Base-by-base conservation (phyloP, 2,113 vertebrate genomes). In the Daboia siamensis region DNA sequence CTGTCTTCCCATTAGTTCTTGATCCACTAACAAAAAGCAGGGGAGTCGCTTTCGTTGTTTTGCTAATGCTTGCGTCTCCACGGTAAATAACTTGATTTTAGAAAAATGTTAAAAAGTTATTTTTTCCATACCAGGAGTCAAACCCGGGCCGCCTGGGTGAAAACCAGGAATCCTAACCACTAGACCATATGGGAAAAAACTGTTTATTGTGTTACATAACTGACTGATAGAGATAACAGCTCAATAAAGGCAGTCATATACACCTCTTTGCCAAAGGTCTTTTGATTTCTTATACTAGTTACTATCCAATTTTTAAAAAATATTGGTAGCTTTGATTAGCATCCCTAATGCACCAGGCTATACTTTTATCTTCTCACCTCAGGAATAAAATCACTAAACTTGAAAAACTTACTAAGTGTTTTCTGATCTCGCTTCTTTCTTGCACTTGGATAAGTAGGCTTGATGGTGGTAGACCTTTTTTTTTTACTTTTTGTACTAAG, bases 121-220 rank as follows among this genome's bases (percentile, higher is more conserved):
- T n/a, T 4, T 21, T 96, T 95, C 95, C 95, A 95, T 95, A 96
- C 94, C 95, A 94, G 95, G 95, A 96, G 93, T 96, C 94, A 97
- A 98, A 98, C 97, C 98, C 97, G 97, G 98, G 98, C 97, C 98
- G 97, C 97, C 97, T 97, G 97, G 98, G 98, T 97, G 98, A 98
- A 98, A 98, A 98, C 97, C 98, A 98, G 97, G 98, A 98, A 98
- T 98, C 97, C 97, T 98, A 97, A 97, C 97, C 97, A 97, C 98
- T 98, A 98, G 97, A 98, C 97, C 97, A 98, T 98, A 97, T 98
- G 97, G 97, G 98, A 98, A 5, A 17, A 20, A 13, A 29, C 20
- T 90, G 4, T 0, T 0, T 0, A 0, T 0, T 0, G 0, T 0
- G 0, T 2, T 6, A 0, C 5, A 69, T 3, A 5, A 44, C 0